Base-by-base conservation (phyloP, 2,797 vertebrate species). In the Paguma larvata region DNA sequence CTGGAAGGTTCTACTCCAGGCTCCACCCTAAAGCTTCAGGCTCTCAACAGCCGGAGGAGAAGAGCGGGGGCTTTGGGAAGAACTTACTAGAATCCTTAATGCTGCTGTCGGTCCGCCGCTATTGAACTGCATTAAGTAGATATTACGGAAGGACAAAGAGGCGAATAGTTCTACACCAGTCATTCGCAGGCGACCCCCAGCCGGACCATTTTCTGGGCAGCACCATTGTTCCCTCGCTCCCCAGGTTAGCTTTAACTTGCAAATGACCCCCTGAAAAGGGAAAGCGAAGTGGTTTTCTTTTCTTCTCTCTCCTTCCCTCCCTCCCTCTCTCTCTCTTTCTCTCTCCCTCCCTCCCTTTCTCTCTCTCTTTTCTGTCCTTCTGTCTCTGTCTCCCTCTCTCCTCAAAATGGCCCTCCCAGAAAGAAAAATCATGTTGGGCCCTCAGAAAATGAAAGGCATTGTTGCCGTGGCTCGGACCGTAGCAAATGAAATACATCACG, bases 171-270 rank as follows among this genome's bases (percentile, higher is more conserved):
- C 98, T 99, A 99, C 99, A 99, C 99, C 99, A 99, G 99, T 99
- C 99, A 99, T 99, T 99, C 98, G 99, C 99, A 99, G 99, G 99
- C 99, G 99, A 99, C 99, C 99, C 99, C 99, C 99, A 98, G 99
- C 99, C 98, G 97, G 98, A 99, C 99, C 99, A 99, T 99, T 99
- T 99, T 99, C 99, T 98, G 99, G 99, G 99, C 99, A 98, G 99
- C 97, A 80, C 99, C 99, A 99, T 99, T 99, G 99, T 99, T 98
- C 99, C 98, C 93, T 98, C 97, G 98, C 99, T 99, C 99, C 99
- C 99, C 99, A 99, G 99, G 99, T 99, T 99, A 99, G 99, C 99
- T 99, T 99, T 99, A 99, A 99, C 99, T 99, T 99, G 99, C 99
- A 99, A 99, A 99, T 99, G 99, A 99, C 99, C 99, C 99, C 98